These are phyloP conservation scores for Metridium senile DNA, from an alignment of 92 coral and sea anemone genomes.

Conservation along the genomic window DNA sequence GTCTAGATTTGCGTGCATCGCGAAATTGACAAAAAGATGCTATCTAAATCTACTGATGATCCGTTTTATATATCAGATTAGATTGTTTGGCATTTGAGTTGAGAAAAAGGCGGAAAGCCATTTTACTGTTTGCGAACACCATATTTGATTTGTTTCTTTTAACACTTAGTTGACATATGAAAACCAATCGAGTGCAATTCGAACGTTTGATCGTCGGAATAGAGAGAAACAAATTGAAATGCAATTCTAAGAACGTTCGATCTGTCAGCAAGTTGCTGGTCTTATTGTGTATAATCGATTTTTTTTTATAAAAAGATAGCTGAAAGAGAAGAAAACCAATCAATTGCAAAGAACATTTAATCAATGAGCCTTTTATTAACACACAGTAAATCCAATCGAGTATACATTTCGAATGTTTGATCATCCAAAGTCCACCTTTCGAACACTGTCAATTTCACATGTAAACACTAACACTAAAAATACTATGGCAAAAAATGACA, in stretches of 20 bases:
- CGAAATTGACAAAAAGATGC: background rate
- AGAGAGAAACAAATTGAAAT: no score
- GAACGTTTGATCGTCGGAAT: slow-evolving; percentile 1
- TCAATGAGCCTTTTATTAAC: no score
- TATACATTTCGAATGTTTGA: background rate
- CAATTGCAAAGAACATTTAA: no score
- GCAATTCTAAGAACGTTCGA: no score
- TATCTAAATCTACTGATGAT: background rate
- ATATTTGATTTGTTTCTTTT: background rate
- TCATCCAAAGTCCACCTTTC: background rate
- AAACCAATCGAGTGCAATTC: background rate
- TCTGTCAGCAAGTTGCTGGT: no score
- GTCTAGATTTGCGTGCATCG: background rate
- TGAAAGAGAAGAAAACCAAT: no score
- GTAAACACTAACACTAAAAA: no score
- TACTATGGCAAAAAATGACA: no score
- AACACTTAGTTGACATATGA: background rate
- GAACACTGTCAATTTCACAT: no score
- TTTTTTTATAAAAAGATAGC: no score
- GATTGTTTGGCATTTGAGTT: background rate
- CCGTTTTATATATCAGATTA: background rate
- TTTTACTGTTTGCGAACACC: background rate
- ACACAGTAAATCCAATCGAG: background rate
- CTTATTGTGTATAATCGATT: no score
- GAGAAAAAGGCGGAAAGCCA: background rate